These are phyloP conservation scores for Hecatera dysodea DNA, from an alignment of 2,888 invertebrate species.

Conservation along the genomic window DNA sequence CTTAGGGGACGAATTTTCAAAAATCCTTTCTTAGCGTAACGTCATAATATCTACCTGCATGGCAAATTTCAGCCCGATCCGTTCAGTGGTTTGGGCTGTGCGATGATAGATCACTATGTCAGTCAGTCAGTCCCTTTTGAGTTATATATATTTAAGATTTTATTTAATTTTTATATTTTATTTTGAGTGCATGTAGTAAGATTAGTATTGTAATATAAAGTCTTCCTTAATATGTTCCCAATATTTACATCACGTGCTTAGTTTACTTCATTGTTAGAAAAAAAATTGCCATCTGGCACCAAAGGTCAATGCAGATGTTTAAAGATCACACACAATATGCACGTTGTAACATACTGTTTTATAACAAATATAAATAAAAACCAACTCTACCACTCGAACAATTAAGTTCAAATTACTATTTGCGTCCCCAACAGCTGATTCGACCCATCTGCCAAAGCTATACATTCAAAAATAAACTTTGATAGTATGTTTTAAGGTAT, in stretches of 20 bases:
- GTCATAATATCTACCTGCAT: too few relatives aligned
- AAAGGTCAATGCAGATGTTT: slow-evolving; percentile 67
- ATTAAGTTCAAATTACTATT: slow-evolving; percentile 49
- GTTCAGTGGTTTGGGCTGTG: too few relatives aligned
- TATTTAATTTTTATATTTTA: too few relatives aligned
- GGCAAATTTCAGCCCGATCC: too few relatives aligned
- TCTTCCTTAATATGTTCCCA: slow-evolving; percentile 29
- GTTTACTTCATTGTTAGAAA: slow-evolving; percentile 23
- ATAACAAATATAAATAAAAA: slow-evolving; percentile 50
- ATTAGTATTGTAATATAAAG: too few relatives aligned
- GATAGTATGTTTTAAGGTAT: rapidly evolving
- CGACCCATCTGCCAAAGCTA: slow-evolving; percentile 35
- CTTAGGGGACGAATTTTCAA: too few relatives aligned
- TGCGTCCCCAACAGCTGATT: slow-evolving; percentile 56
- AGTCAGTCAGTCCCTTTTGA: too few relatives aligned
- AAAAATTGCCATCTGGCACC: slow-evolving; percentile 63
- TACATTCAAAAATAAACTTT: slow-evolving; percentile 15
- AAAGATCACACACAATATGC: slow-evolving; percentile 43
- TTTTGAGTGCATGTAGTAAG: too few relatives aligned
- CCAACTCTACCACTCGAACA: background rate
- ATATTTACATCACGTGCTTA: slow-evolving; percentile 46
- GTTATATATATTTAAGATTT: too few relatives aligned
- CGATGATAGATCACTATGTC: too few relatives aligned
- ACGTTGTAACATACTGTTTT: slow-evolving; percentile 40
- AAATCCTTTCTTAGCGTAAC: too few relatives aligned